Percentiles rank a stretch among this genome's conserved stretches.
These are phyloP conservation scores for Hemibagrus guttatus DNA, from an alignment of 2,797 vertebrate genomes.

Conservation along the genomic window DNA sequence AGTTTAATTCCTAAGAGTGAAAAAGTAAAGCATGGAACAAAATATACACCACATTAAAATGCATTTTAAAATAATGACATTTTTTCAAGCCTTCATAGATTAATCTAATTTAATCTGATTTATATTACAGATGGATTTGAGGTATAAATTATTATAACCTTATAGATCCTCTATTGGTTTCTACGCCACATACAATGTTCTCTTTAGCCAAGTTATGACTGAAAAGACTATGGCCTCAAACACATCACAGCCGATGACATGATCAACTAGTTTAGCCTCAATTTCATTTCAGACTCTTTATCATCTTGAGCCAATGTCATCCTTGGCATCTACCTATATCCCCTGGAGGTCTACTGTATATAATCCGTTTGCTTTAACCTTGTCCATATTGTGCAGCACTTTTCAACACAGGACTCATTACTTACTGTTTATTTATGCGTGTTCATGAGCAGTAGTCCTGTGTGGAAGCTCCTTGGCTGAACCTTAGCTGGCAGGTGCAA, in stretches of 20 bases:
- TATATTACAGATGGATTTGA: not conserved
- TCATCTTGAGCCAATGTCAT: not conserved
- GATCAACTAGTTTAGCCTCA: constrained; percentile 5
- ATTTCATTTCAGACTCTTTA: not conserved
- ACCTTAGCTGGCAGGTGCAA: constrained; percentile 10
- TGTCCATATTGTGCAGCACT: not conserved
- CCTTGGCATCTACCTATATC: not conserved
- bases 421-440: not conserved
- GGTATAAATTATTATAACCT: not conserved
- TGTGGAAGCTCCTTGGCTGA: not conserved
- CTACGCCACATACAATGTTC: not conserved
- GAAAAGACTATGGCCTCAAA: not conserved
- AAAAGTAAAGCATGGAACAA: not conserved
- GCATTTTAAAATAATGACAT: not conserved
- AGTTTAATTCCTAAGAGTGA: not conserved
- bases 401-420: not conserved
- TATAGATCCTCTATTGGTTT: not conserved
- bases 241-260: constrained; percentile 9
- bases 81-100: not conserved
- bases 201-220: not conserved
- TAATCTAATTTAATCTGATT: not conserved
- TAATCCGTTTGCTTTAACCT: not conserved
- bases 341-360: not conserved
- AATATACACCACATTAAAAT: not conserved
- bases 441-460: not conserved